phyloP scores from a whole-genome alignment of 2,113 vertebrate genomes.

The Oryzias melastigma region DNA sequence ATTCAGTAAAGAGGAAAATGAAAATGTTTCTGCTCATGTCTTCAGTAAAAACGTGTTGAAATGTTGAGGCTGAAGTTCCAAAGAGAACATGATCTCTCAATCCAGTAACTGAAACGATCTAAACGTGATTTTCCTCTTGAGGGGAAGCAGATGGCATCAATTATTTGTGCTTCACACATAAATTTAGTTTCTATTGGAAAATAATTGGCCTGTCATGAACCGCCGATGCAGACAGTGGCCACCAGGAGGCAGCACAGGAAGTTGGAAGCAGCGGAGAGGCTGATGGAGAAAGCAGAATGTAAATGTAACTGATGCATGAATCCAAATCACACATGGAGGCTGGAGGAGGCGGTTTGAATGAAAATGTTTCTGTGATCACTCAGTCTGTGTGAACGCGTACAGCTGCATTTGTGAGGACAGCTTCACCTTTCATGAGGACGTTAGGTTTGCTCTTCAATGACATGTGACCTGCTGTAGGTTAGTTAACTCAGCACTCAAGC shows the following conservation, averaged over 20 bases:
- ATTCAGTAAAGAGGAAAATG: too few species aligned
- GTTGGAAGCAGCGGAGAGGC: not conserved
- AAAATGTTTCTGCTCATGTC: too few species aligned
- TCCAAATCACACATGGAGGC: not conserved
- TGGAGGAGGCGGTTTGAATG: not conserved
- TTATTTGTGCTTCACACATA: not conserved
- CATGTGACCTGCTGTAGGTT: too few species aligned
- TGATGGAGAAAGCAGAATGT: not conserved
- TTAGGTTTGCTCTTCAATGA: not conserved
- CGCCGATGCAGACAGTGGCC: not conserved
- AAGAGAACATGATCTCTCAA: too few species aligned
- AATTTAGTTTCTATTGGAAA: not conserved
- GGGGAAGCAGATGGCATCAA: not conserved
- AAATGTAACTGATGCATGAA: not conserved
- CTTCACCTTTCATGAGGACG: not conserved
- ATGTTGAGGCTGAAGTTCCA: too few species aligned
- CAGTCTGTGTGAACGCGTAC: not conserved
- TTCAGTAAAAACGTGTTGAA: too few species aligned
- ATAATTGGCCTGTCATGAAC: not conserved
- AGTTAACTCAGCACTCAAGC: too few species aligned
- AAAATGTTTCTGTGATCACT: not conserved
- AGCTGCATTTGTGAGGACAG: not conserved
- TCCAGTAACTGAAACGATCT: too few species aligned
- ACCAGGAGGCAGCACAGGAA: conserved; percentile 43
- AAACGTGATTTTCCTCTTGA: too few species aligned